Evolutionary conservation across 2,113 vertebrate genomes (phyloP), one percentile per base, ranked within the genome.

Genomic region (Indri indri): DNA sequence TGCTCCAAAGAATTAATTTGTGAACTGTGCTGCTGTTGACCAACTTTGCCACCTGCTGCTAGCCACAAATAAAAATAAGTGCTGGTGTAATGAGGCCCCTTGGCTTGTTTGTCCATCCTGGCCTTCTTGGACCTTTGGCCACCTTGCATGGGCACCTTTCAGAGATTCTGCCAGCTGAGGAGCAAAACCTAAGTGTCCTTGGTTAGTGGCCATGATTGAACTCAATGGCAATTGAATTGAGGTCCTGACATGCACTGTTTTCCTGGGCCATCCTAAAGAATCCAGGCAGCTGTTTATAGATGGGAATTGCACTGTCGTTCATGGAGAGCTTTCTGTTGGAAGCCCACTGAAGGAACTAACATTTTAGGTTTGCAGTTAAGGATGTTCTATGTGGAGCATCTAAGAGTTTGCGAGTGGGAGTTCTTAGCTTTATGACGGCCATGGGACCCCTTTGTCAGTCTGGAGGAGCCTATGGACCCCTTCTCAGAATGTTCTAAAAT

Each of bases 1-100:
- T 97, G 70, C 63, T 40, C 66, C 50, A 84, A 90, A 80, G 34
- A 82, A 84, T 91, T 76, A 40, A 79, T 93, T 81, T 65, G 79
- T 83, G 83, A 96, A 59, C 40, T 65, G 25, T 70, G 45, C 52
- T 90, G n/a, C 37, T 71, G 40, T 42, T 66, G 76, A 79, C 40
- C 74, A 73, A 25, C 57, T 79, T 92, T 83, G 66, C 88, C 57
- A 52, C 54, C 54, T 61, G 68, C 63, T 90, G 40, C 73, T 59
- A 66, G 59, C 59, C 42, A 52, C 77, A 82, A 79, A 63, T 94
- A 87, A 96, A 96, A 88, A n/a, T 37, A 77, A 66, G 37, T 47
- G 61, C 40, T 90, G n/a, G n/a, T 42, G 9, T 79, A 79, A 47
- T 7, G 20, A 85, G 54, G 63, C 40, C 45, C 80, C 68, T 80